Percentiles rank a stretch among this genome's conserved stretches.
These are phyloP conservation scores for Origma solitaria DNA, from an alignment of 2,113 vertebrate genomes.

Conservation along the genomic window DNA sequence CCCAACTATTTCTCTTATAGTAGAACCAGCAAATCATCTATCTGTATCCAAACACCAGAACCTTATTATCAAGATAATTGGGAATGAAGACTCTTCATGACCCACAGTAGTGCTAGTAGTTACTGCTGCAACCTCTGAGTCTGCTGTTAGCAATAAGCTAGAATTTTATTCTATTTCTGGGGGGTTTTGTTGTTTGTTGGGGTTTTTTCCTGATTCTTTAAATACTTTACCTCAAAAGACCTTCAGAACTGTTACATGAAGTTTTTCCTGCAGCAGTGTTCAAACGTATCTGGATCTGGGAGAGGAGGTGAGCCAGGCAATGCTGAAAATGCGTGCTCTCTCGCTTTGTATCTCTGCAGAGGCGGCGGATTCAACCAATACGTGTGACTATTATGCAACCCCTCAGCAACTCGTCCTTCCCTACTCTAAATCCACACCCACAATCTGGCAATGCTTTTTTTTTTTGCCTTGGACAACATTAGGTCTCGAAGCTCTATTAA, in stretches of 20 bases:
- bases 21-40: background rate
- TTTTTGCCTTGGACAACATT: background rate
- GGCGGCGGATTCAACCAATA: background rate
- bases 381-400: background rate
- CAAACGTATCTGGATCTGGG: background rate
- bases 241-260: background rate
- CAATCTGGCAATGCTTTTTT: too few species aligned
- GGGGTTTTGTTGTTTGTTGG: background rate
- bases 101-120: background rate
- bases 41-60: background rate
- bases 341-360: background rate
- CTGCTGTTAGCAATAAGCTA: background rate
- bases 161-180: background rate
- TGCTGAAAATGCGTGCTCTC: background rate
- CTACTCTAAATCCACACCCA: background rate
- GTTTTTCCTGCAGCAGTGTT: background rate
- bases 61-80: rapidly evolving
- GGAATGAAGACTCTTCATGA: background rate
- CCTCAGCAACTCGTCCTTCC: background rate
- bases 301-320: background rate
- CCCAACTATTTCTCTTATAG: background rate
- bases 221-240: background rate
- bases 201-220: background rate
- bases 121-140: background rate
- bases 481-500: background rate